phyloP scores from a whole-genome alignment of 2,797 vertebrate species.

The Chloroceryle amazona region DNA sequence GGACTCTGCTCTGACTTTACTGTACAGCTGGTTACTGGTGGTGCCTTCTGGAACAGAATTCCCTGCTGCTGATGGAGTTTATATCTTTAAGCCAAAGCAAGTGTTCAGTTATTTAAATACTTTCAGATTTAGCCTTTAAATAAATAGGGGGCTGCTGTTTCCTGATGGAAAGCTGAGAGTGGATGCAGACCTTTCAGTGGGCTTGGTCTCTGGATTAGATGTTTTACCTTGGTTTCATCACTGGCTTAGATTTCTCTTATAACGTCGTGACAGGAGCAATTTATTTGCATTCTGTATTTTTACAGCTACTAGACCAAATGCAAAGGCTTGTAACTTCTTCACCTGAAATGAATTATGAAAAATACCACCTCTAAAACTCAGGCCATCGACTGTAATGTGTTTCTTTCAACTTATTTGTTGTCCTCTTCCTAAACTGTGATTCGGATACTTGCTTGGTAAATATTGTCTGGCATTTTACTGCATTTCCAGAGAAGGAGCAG shows the following conservation, averaged over 20 bases:
- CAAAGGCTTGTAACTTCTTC: background rate
- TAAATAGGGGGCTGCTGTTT: background rate
- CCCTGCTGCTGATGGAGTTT: background rate
- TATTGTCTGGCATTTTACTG: background rate
- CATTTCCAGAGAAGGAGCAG: background rate
- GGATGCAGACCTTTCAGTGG: background rate
- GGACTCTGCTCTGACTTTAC: background rate
- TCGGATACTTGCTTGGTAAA: conserved; percentile 12
- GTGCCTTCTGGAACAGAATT: background rate
- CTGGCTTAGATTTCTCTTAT: background rate
- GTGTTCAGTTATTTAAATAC: background rate
- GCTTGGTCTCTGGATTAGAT: background rate
- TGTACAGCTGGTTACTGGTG: background rate
- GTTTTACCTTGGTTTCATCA: background rate
- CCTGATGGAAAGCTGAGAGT: background rate
- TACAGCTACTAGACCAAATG: background rate
- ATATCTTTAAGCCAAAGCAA: background rate
- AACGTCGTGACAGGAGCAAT: background rate
- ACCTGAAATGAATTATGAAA: no score
- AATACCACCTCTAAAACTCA: background rate
- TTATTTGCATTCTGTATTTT: background rate
- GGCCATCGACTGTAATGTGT: background rate
- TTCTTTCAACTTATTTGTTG: background rate
- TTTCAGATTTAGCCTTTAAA: background rate
- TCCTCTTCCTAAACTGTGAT: background rate